Conservation (phyloP, 2,113 vertebrate genomes). For the Labeo rohita region DNA sequence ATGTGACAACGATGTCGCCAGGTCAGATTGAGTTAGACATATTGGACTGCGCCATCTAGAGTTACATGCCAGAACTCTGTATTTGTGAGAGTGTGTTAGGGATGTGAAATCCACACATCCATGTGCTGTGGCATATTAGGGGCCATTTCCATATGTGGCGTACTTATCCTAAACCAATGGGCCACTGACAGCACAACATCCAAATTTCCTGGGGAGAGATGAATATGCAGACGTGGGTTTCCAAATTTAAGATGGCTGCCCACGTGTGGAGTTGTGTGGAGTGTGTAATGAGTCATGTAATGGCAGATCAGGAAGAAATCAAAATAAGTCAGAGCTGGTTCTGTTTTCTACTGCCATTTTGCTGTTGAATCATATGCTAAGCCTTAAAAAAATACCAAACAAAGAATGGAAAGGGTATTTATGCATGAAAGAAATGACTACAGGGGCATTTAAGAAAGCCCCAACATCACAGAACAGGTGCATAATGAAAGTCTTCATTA, state of each 20-base stretch:
- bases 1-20: no score
- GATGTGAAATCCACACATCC: neutral
- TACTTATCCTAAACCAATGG: conserved; percentile 18
- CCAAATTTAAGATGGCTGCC: conserved; percentile 36
- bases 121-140: neutral
- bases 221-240: conserved; percentile 8
- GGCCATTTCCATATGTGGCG: neutral
- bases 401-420: neutral
- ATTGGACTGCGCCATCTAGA: no score
- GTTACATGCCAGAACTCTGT: no score
- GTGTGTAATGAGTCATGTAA: conserved; percentile 40
- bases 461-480: neutral
- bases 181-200: conserved; percentile 19
- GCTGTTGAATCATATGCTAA: neutral
- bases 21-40: no score
- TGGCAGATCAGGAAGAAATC: conserved; percentile 23
- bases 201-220: conserved; percentile 11
- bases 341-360: neutral
- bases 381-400: neutral
- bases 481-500: neutral
- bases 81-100: neutral
- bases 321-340: neutral
- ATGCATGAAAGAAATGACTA: neutral
- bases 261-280: conserved; percentile 25
- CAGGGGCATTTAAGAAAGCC: conserved; percentile 2